Evolutionary conservation across 1,140 invertebrate species (phyloP).

Genomic region (Notospermus geniculatus): DNA sequence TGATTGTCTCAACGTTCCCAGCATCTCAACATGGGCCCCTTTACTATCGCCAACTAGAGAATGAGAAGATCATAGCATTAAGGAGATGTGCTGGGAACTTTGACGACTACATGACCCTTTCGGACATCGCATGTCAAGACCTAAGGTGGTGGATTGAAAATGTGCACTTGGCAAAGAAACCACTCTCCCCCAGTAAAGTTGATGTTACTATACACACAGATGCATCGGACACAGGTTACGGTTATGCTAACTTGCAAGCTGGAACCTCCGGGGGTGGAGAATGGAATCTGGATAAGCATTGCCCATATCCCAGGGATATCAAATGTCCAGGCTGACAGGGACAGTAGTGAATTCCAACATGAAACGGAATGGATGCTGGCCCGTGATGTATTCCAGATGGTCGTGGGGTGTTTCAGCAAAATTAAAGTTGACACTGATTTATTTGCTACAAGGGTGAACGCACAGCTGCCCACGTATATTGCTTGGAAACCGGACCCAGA

Average conservation of each 20-base stretch:
- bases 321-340: neutral
- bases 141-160: neutral
- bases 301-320: neutral
- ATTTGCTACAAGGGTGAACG: constrained; percentile 27
- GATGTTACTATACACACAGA: neutral
- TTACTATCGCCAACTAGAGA: neutral
- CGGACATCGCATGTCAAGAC: neutral
- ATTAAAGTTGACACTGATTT: constrained; percentile 10
- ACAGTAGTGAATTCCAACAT: neutral
- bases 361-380: neutral
- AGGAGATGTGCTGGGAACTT: neutral
- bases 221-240: neutral
- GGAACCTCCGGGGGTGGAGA: neutral
- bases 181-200: neutral
- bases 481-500: constrained; percentile 16
- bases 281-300: neutral
- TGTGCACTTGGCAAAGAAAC: neutral
- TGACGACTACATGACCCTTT: neutral
- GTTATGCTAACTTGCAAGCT: neutral
- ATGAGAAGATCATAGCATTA: neutral
- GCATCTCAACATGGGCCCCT: neutral
- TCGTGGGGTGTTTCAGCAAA: neutral
- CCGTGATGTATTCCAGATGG: neutral
- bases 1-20: no score
- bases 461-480: constrained; percentile 16